These are phyloP conservation scores for Melanogrammus aeglefinus DNA, from an alignment of 2,797 vertebrate genomes.

Conservation along the genomic window DNA sequence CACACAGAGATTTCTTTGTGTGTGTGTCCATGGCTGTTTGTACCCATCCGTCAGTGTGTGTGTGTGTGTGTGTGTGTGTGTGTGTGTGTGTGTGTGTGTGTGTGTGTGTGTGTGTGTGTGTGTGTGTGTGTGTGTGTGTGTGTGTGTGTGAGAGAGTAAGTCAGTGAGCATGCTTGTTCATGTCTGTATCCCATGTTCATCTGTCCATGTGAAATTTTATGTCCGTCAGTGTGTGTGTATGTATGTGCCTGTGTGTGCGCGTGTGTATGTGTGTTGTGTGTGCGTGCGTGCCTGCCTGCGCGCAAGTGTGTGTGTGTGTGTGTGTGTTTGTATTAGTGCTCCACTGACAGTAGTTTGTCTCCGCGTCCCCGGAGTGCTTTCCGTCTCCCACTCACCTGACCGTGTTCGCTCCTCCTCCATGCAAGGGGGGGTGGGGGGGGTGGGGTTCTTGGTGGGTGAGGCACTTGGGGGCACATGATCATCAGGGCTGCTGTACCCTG, in stretches of 20 bases:
- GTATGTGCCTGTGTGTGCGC: conserved; percentile 10
- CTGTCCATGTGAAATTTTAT: neutral
- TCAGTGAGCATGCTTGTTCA: neutral
- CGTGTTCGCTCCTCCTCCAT: neutral
- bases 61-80: conserved; percentile 1
- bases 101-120: no score
- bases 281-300: neutral
- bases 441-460: no score
- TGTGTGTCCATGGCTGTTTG: conserved; percentile 28
- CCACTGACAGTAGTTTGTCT: conserved; percentile 26
- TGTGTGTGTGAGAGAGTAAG: neutral
- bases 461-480: conserved; percentile 22
- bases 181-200: conserved; percentile 1
- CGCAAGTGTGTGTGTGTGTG: conserved; percentile 21
- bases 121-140: no score
- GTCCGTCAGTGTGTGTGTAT: neutral
- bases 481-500: conserved; percentile 37
- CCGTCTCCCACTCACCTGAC: no score
- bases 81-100: no score
- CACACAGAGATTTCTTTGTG: conserved; percentile 63
- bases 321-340: conserved; percentile 12
- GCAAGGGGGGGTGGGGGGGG: no score
- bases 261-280: neutral
- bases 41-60: conserved; percentile 3
- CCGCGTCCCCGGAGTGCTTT: conserved; percentile 29